Conservation (phyloP, 2,797 vertebrate species). For the Poecilia wingei region DNA sequence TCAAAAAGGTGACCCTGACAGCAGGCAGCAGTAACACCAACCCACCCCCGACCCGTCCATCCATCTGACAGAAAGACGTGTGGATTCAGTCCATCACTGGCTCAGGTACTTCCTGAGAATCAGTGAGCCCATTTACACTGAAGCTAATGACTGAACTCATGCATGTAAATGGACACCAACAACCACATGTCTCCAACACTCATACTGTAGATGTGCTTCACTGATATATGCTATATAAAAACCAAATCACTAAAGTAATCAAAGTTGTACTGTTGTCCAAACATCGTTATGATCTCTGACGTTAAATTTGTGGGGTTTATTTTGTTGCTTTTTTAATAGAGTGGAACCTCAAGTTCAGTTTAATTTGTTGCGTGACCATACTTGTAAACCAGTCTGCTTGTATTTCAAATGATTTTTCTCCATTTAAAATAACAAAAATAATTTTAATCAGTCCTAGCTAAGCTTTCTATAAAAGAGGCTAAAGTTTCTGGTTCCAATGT, state of each 20-base stretch:
- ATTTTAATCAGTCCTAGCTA: too few species aligned
- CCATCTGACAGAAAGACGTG: constrained; percentile 61
- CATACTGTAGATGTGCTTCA: background rate
- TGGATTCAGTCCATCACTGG: constrained; percentile 60
- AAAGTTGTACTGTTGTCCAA: background rate
- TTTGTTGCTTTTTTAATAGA: background rate
- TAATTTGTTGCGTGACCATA: too few species aligned
- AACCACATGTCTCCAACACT: background rate
- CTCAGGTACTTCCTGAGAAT: constrained; percentile 11
- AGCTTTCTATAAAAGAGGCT: background rate
- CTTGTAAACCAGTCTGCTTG: too few species aligned
- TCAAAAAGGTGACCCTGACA: constrained; percentile 62
- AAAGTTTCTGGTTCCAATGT: background rate
- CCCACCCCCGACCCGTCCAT: background rate
- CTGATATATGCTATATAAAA: background rate
- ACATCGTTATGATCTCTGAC: background rate
- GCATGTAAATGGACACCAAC: background rate
- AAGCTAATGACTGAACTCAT: background rate
- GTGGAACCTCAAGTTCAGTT: background rate
- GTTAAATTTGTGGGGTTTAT: background rate
- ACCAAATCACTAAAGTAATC: background rate
- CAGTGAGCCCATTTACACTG: background rate
- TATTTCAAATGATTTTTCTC: too few species aligned
- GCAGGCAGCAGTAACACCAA: constrained; percentile 48
- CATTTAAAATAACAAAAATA: too few species aligned